Evolutionary conservation across 1,140 invertebrate species (phyloP).

Genomic region (Brachionus sp.): DNA sequence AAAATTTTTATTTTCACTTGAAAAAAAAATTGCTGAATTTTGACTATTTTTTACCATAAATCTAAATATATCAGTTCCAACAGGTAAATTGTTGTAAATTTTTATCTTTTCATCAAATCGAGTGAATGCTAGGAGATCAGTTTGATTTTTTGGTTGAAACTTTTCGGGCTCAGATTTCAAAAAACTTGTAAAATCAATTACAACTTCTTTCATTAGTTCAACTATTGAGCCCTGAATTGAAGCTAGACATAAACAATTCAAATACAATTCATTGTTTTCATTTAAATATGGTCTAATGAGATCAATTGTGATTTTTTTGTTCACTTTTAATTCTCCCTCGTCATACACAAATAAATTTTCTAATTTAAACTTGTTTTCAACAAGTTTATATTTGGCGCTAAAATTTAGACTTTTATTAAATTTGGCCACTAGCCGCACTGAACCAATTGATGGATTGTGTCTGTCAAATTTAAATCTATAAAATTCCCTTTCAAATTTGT

Average conservation of each 20-base stretch:
- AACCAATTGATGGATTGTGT: not conserved
- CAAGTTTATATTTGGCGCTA: not conserved
- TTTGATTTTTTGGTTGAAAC: not conserved
- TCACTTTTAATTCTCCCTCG: not conserved
- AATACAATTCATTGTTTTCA: not conserved
- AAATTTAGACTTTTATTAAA: not conserved
- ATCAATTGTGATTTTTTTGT: not conserved
- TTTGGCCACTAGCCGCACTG: not conserved
- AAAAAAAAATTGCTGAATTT: not conserved
- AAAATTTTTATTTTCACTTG: not conserved
- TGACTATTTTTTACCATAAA: not conserved
- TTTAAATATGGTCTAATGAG: not conserved
- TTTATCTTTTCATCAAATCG: not conserved
- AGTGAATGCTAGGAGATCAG: not conserved
- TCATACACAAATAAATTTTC: not conserved
- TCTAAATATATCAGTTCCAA: not conserved
- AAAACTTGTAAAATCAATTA: slow-evolving; percentile 1
- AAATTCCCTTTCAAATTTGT: slow-evolving; percentile 36
- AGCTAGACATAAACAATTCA: not conserved
- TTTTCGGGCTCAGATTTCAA: not conserved
- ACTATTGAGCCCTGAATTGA: not conserved
- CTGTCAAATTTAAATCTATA: slow-evolving; percentile 34
- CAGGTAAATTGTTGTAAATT: slow-evolving; percentile 6
- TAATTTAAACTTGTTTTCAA: not conserved
- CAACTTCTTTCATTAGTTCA: slow-evolving; percentile 18